phyloP scores from a whole-genome alignment of 2,113 vertebrate genomes.

The Illadopsis cleaveri region DNA sequence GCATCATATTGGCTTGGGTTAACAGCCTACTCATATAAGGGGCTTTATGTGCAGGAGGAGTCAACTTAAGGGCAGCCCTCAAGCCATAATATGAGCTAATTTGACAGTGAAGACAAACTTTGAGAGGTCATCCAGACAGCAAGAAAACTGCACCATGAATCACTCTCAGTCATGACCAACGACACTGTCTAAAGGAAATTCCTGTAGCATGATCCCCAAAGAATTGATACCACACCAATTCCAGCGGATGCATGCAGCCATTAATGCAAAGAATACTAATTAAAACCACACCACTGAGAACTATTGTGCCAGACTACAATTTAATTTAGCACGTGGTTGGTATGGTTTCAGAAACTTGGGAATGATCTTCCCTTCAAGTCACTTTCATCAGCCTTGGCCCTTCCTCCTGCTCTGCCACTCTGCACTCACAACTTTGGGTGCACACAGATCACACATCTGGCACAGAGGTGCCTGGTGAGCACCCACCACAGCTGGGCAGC shows the following conservation, averaged over 20 bases:
- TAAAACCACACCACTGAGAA: slow-evolving; percentile 9
- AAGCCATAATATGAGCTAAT: slow-evolving; percentile 48
- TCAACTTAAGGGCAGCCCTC: slow-evolving; percentile 57
- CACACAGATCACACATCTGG: not conserved
- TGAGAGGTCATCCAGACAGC: slow-evolving; percentile 57
- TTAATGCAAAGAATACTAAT: slow-evolving; percentile 2
- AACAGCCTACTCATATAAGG: slow-evolving; percentile 33
- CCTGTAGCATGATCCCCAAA: slow-evolving; percentile 18
- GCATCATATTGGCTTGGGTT: slow-evolving; percentile 7
- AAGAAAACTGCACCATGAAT: slow-evolving; percentile 32
- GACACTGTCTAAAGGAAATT: slow-evolving; percentile 38
- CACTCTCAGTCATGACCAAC: slow-evolving; percentile 15
- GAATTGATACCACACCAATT: not conserved
- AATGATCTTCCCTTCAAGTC: not conserved
- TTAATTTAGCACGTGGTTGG: not conserved
- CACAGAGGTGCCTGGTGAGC: not conserved
- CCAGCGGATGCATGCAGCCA: not conserved
- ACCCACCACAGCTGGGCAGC: not conserved
- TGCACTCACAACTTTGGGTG: not conserved
- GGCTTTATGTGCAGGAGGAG: slow-evolving; percentile 52
- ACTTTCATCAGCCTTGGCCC: not conserved
- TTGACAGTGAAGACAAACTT: slow-evolving; percentile 64
- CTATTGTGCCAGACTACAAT: not conserved
- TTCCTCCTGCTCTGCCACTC: not conserved
- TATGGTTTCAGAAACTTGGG: not conserved